Evolutionary conservation across 2,797 vertebrate species (phyloP), one percentile per base, ranked within the genome.

Genomic region (Enteromius thamalakanensis): DNA sequence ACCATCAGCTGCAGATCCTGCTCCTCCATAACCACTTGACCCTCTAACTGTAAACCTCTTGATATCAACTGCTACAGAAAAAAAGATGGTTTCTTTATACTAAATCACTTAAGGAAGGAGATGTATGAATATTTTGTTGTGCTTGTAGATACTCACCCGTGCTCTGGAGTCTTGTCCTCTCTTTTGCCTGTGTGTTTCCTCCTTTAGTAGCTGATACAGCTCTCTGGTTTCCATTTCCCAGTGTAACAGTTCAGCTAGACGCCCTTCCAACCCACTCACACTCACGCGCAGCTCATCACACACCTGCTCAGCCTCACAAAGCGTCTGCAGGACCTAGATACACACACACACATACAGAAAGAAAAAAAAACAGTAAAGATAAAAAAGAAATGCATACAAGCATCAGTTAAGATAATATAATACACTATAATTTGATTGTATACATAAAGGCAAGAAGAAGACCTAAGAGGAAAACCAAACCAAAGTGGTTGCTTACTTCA

Each of bases 11-110:
- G 95, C 75, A 98, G 70, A 49, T 92, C 91, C 84, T 96, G 95
- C 86, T 97, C 96, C 40, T 95, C 95, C 84, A 94, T 96, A 84
- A 95, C 94, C 80, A 97, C 90, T 87, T 96, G 96, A 2, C 97
- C 95, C 86, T 95, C 96, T 26, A 95, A 93, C 58, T 94, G 95
- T 12, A 95, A 88, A 45, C 96, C 96, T 58, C 94, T 95, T 40
- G 96, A 96, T 90, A 96, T 93, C 83, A 97, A 90, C 29, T 86
- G 88, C 97, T 99, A 85, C 11, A 75, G 34, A 88, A 81, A 77
- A 88, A 82, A 42, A 60, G 67, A 68, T 83, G 8, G 85, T 86
- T 5, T n/a, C 45, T 79, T 17, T 40, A 17, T 45, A 5, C n/a
- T 4, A 47, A 9, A 49, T 14, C 26, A 65, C 45, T n/a, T 21